Evolutionary conservation across 1,140 invertebrate genomes (phyloP).

Genomic region (Philopotamus ludificatus): DNA sequence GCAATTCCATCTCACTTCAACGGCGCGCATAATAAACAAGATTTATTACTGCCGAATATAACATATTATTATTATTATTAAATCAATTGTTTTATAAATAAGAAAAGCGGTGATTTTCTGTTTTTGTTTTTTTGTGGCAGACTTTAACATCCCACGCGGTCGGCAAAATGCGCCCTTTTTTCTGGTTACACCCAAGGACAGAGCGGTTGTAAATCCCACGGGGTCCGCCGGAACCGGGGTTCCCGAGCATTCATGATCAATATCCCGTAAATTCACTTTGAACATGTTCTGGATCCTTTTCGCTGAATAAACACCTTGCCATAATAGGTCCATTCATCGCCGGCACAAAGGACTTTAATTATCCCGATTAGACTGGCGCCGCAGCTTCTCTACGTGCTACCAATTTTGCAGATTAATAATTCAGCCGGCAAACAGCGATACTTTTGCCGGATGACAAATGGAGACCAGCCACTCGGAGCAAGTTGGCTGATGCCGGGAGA

Average conservation of each 20-base stretch:
- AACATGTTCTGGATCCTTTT: conserved; percentile 14
- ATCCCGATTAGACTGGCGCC: conserved; percentile 20
- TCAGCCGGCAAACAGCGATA: conserved; percentile 22
- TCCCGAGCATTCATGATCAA: conserved; percentile 13
- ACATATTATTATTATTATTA: no score
- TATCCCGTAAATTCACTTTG: conserved; percentile 12
- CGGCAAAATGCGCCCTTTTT: no score
- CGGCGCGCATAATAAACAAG: no score
- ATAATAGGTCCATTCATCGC: conserved; percentile 23
- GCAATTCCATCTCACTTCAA: no score
- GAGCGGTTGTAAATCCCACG: no score
- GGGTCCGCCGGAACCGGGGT: no score
- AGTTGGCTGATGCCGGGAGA: not conserved
- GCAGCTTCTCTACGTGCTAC: conserved; percentile 27
- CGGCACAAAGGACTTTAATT: conserved; percentile 22
- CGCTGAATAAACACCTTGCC: conserved; percentile 18
- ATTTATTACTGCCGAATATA: no score
- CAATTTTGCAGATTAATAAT: conserved; percentile 37
- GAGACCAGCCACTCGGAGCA: not conserved
- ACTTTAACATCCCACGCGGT: no score
- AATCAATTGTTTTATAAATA: no score
- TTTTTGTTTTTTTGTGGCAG: no score
- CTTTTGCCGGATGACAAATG: conserved; percentile 32
- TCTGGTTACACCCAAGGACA: no score
- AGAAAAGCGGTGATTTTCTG: no score